Evolutionary conservation across 2,888 invertebrate species (phyloP).

Genomic region (Euphydryas editha): DNA sequence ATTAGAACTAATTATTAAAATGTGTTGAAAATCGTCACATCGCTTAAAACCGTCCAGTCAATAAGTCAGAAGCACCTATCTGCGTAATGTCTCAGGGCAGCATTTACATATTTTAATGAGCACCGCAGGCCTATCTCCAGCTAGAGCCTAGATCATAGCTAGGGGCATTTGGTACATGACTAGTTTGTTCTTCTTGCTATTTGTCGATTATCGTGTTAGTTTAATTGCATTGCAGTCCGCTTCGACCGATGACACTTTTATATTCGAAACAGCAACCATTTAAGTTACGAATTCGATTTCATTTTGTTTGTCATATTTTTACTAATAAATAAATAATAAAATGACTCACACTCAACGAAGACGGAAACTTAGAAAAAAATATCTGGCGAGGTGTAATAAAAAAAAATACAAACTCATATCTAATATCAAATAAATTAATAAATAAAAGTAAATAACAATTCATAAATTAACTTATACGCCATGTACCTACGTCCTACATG

Average conservation of each 20-base stretch:
- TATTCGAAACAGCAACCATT: not conserved
- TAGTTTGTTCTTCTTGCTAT: conserved; percentile 42
- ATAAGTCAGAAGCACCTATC: conserved; percentile 82
- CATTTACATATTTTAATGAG: conserved; percentile 84
- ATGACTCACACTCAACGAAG: too few relatives aligned
- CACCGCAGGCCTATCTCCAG: conserved; percentile 69
- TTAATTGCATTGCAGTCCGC: conserved; percentile 32
- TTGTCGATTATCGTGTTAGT: conserved; percentile 42
- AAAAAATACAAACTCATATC: too few relatives aligned
- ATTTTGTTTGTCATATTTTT: not conserved
- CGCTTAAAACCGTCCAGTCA: conserved; percentile 64
- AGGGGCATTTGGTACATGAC: conserved; percentile 35
- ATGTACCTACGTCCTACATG: too few relatives aligned
- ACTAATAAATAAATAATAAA: too few relatives aligned
- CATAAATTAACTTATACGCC: too few relatives aligned
- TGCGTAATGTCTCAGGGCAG: conserved; percentile 77
- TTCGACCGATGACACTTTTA: conserved; percentile 19
- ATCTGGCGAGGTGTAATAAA: too few relatives aligned
- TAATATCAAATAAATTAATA: too few relatives aligned
- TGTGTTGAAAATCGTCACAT: not conserved
- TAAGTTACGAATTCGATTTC: not conserved
- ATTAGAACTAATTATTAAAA: not conserved
- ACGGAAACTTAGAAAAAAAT: too few relatives aligned
- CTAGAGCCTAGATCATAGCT: conserved; percentile 48
- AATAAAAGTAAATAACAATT: too few relatives aligned